Evolutionary conservation across 1,140 invertebrate genomes (phyloP).

Genomic region (Aphelinus atriplicis): DNA sequence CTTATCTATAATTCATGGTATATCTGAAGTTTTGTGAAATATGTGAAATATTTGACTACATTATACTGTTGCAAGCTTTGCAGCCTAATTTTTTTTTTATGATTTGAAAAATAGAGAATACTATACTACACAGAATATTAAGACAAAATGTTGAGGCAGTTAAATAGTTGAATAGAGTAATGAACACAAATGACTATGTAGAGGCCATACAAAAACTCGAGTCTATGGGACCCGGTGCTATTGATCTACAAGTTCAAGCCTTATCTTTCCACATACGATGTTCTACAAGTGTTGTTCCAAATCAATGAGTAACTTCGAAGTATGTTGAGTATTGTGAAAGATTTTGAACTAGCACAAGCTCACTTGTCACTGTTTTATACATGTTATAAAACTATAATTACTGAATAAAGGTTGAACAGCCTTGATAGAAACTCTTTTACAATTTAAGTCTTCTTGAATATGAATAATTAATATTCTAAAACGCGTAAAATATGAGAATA

Average conservation of each 20-base stretch:
- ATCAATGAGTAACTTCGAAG: slow-evolving; percentile 83
- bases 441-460: slow-evolving; percentile 80
- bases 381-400: slow-evolving; percentile 77
- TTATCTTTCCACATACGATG: slow-evolving; percentile 79
- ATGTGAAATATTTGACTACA: too few relatives aligned
- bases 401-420: slow-evolving; percentile 65
- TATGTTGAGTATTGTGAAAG: slow-evolving; percentile 78
- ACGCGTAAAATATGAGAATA: too few relatives aligned
- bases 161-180: neutral
- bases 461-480: slow-evolving; percentile 57
- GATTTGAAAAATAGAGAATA: too few relatives aligned
- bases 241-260: slow-evolving; percentile 90
- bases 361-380: slow-evolving; percentile 94
- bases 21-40: too few relatives aligned
- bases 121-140: too few relatives aligned
- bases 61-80: too few relatives aligned
- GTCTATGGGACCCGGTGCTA: slow-evolving; percentile 81
- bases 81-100: too few relatives aligned
- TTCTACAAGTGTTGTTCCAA: slow-evolving; percentile 75
- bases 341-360: slow-evolving; percentile 92
- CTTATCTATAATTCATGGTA: too few relatives aligned
- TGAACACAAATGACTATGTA: slow-evolving; percentile 65
- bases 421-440: slow-evolving; percentile 79
- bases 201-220: slow-evolving; percentile 80
- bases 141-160: too few relatives aligned